A percentile compares a stretch with the other conserved stretches of the same genome.
phyloP scores from a whole-genome alignment of 2,888 invertebrate species.

The Stenodema calcarata region DNA sequence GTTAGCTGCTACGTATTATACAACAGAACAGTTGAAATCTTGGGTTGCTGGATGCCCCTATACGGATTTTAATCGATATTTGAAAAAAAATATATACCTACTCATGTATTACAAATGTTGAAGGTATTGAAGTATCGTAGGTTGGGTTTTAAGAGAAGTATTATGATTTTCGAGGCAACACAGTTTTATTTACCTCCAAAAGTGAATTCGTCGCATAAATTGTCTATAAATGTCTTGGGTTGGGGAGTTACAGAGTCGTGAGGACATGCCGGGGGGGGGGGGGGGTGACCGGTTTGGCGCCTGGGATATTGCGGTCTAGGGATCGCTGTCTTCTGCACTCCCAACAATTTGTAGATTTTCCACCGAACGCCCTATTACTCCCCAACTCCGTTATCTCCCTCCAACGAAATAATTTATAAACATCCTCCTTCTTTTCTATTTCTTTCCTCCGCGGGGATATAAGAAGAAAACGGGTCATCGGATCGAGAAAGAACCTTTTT shows the following conservation, averaged over 20 bases:
- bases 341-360: conserved; percentile 15
- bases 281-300: conserved; percentile 7
- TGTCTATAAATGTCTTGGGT: too few relatives aligned
- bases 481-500: not conserved
- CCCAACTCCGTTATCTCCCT: not conserved
- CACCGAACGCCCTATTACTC: conserved; percentile 12
- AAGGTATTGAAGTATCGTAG: too few relatives aligned
- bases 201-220: too few relatives aligned
- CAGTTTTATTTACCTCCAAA: not conserved
- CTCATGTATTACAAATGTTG: too few relatives aligned
- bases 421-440: not conserved
- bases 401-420: not conserved
- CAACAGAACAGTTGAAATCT: too few relatives aligned
- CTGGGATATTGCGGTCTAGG: conserved; percentile 7
- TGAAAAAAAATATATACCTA: too few relatives aligned
- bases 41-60: too few relatives aligned
- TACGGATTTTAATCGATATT: too few relatives aligned
- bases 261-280: not conserved
- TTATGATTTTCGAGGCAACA: not conserved
- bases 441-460: not conserved
- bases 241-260: not conserved
- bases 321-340: not conserved
- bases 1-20: too few relatives aligned
- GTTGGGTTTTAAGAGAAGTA: too few relatives aligned
- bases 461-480: not conserved